A percentile compares a stretch with the other conserved stretches of the same genome.
Evolutionary conservation across 2,888 invertebrate species (phyloP).

Genomic region (Lithophane leautieri): DNA sequence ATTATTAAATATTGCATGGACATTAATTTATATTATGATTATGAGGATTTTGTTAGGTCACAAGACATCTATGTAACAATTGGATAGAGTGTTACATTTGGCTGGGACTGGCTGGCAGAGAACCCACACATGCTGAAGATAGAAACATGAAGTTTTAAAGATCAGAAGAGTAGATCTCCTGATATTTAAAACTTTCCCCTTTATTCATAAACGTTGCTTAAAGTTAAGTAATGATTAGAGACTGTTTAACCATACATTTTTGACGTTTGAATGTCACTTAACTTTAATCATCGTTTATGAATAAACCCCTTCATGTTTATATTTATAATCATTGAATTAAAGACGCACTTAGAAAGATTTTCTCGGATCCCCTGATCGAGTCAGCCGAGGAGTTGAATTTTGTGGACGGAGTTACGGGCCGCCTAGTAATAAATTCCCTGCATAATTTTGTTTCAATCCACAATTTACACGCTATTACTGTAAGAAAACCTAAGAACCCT

Average conservation of each 20-base stretch:
- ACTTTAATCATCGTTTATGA: too few relatives aligned
- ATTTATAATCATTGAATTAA: too few relatives aligned
- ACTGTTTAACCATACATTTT: too few relatives aligned
- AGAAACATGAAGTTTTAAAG: not conserved
- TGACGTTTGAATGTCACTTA: too few relatives aligned
- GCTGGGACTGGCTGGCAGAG: not conserved
- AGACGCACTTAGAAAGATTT: not conserved
- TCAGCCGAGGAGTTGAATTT: not conserved
- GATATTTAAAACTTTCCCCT: too few relatives aligned
- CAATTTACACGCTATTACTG: slow-evolving; percentile 28
- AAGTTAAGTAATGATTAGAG: too few relatives aligned
- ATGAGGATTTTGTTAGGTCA: not conserved
- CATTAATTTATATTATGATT: not conserved
- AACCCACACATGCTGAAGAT: not conserved
- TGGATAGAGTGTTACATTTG: too few relatives aligned
- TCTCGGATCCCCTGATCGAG: not conserved
- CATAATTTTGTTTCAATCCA: slow-evolving; percentile 35
- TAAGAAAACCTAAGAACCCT: slow-evolving; percentile 26
- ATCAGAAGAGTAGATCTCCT: too few relatives aligned
- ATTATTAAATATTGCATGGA: not conserved
- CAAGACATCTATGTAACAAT: not conserved
- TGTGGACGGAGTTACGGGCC: not conserved
- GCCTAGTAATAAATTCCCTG: slow-evolving; percentile 9
- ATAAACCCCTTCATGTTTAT: too few relatives aligned
- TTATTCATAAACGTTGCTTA: too few relatives aligned